These are phyloP conservation scores for Myxocyprinus asiaticus DNA, from an alignment of 2,113 vertebrate species.

Conservation along the genomic window DNA sequence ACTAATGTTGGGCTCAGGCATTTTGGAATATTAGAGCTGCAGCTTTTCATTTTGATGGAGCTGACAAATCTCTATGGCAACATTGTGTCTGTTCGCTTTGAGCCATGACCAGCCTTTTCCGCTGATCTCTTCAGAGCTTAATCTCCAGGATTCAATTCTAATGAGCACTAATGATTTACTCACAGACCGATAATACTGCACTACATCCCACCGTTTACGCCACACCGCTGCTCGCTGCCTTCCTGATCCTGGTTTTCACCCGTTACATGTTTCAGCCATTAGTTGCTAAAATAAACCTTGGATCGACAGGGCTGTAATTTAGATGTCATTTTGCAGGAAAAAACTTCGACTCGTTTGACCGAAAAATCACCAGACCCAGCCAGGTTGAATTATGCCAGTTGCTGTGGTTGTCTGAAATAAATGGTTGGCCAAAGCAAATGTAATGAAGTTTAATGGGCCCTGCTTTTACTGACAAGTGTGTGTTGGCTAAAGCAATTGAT, in stretches of 20 bases:
- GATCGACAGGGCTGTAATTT: conserved; percentile 52
- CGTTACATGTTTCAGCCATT: conserved; percentile 52
- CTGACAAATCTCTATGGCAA: conserved; percentile 46
- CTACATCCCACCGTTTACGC: conserved; percentile 20
- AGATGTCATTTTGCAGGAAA: conserved; percentile 45
- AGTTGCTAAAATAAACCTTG: conserved; percentile 59
- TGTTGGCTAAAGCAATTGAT: neutral
- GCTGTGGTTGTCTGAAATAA: neutral
- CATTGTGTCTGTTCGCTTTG: conserved; percentile 44
- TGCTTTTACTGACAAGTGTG: conserved; percentile 14
- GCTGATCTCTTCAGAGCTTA: conserved; percentile 10
- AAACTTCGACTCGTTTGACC: conserved; percentile 46
- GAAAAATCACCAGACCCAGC: conserved; percentile 1
- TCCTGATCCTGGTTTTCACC: neutral
- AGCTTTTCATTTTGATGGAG: conserved; percentile 17
- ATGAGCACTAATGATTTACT: conserved; percentile 42
- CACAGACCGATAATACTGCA: conserved; percentile 5
- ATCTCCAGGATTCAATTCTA: conserved; percentile 44
- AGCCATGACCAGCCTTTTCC: conserved; percentile 44
- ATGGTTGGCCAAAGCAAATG: conserved; percentile 40
- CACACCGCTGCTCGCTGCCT: neutral
- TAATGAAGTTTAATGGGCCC: conserved; percentile 29
- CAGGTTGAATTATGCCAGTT: conserved; percentile 7
- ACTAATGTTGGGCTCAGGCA: neutral
- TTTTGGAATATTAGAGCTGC: conserved; percentile 10